Conservation (phyloP, 1,140 invertebrate species). For the Cydia fagiglandana region DNA sequence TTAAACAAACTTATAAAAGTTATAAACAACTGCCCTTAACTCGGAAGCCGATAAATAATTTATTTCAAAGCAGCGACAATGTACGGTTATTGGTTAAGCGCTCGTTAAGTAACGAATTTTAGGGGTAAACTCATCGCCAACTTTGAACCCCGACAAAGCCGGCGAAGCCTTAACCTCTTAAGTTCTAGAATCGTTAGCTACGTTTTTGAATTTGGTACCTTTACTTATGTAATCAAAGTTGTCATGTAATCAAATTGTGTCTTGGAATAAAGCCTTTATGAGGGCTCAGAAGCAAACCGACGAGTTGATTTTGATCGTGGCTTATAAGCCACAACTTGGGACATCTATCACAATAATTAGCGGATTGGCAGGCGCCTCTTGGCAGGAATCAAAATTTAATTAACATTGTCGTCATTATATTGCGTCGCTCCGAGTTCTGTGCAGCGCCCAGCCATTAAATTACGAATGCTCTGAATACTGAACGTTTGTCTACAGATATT, state of each 20-base stretch:
- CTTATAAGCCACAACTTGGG: constrained; percentile 14
- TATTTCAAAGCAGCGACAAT: constrained; percentile 1
- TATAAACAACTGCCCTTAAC: background rate
- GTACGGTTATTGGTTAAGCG: background rate
- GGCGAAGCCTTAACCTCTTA: background rate
- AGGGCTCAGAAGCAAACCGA: background rate
- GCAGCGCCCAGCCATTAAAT: constrained; percentile 15
- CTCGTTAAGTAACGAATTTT: constrained; percentile 9
- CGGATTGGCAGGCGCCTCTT: constrained; percentile 13
- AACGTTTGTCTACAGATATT: constrained; percentile 2
- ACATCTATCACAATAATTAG: constrained; percentile 19
- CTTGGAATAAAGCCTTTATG: background rate
- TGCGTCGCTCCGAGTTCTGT: background rate
- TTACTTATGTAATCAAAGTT: too few relatives aligned
- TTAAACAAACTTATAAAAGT: background rate
- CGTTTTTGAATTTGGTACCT: too few relatives aligned
- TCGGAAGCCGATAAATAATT: constrained; percentile 11
- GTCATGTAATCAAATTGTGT: too few relatives aligned
- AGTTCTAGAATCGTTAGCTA: too few relatives aligned
- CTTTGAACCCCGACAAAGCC: constrained; percentile 10
- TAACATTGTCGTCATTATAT: constrained; percentile 28
- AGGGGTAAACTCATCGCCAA: constrained; percentile 17
- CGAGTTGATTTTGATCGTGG: constrained; percentile 1
- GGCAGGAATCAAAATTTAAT: constrained; percentile 11
- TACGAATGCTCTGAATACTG: constrained; percentile 27